Conservation (phyloP, 2,113 vertebrate species). For the Vulpes ferrilata region DNA sequence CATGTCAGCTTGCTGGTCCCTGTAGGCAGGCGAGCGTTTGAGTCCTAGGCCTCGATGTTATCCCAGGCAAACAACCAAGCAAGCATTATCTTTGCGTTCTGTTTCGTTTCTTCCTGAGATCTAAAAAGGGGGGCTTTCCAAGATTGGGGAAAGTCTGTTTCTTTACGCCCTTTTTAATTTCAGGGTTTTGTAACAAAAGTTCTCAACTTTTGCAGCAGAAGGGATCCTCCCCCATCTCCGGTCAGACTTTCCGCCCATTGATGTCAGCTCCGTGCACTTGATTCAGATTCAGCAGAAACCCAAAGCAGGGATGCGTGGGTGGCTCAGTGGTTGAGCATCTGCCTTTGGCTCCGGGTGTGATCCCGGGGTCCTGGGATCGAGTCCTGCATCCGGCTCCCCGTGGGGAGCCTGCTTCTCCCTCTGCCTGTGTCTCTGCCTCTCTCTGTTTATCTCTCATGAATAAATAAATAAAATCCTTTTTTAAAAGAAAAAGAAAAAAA, state of each 20-base stretch:
- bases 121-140: neutral
- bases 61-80: neutral
- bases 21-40: neutral
- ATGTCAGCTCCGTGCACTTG: neutral
- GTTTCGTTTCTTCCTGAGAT: neutral
- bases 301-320: neutral
- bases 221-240: neutral
- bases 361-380: too few relatives aligned
- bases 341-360: too few relatives aligned
- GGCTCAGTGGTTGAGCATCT: too few relatives aligned
- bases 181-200: neutral
- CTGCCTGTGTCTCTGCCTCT: too few relatives aligned
- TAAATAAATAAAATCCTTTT: too few relatives aligned
- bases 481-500: too few relatives aligned
- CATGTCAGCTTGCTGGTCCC: neutral
- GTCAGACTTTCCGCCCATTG: accelerated
- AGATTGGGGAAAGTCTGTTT: neutral
- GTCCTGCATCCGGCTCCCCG: too few relatives aligned
- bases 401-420: too few relatives aligned
- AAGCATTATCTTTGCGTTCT: neutral
- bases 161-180: neutral
- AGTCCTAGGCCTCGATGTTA: neutral
- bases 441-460: too few relatives aligned
- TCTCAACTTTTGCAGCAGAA: neutral
- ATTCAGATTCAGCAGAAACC: neutral